phyloP scores from a whole-genome alignment of 2,888 invertebrate species.

The Ophion ellenae region DNA sequence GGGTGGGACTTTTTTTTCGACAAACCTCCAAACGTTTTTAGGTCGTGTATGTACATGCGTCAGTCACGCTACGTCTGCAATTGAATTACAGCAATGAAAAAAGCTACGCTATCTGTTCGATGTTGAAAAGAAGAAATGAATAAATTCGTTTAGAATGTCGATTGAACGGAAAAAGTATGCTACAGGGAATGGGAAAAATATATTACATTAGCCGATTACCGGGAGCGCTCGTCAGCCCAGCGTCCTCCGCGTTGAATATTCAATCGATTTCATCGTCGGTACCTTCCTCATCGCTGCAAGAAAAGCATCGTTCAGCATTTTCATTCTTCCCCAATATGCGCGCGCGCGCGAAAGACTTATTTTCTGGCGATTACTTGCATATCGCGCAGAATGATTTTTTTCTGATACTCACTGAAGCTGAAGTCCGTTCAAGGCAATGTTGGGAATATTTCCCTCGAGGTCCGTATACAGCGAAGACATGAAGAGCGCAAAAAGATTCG shows the following conservation, averaged over 20 bases:
- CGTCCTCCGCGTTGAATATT: not conserved
- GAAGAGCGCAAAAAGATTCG: conserved; percentile 79
- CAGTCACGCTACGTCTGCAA: not conserved
- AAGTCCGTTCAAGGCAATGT: conserved; percentile 68
- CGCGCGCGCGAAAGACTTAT: not conserved
- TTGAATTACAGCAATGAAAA: not conserved
- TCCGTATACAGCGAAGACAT: conserved; percentile 90
- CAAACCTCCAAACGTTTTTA: not conserved
- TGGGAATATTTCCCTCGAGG: conserved; percentile 84
- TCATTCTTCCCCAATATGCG: not conserved
- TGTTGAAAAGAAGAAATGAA: not conserved
- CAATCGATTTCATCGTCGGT: conserved; percentile 67
- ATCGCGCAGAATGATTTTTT: not conserved
- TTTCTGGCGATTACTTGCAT: not conserved
- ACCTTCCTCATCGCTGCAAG: conserved; percentile 63
- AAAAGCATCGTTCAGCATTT: not conserved
- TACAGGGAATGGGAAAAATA: conserved; percentile 18
- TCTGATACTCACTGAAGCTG: conserved; percentile 71
- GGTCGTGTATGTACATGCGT: conserved; percentile 46
- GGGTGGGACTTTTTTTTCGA: not conserved
- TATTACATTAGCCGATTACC: conserved; percentile 20
- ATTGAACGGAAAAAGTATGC: conserved; percentile 16
- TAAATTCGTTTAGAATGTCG: not conserved
- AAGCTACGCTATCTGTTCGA: conserved; percentile 1
- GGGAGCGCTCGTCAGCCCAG: not conserved